Evolutionary conservation across 2,113 vertebrate species (phyloP).

Genomic region (Boulengeromyrus knoepffleri): DNA sequence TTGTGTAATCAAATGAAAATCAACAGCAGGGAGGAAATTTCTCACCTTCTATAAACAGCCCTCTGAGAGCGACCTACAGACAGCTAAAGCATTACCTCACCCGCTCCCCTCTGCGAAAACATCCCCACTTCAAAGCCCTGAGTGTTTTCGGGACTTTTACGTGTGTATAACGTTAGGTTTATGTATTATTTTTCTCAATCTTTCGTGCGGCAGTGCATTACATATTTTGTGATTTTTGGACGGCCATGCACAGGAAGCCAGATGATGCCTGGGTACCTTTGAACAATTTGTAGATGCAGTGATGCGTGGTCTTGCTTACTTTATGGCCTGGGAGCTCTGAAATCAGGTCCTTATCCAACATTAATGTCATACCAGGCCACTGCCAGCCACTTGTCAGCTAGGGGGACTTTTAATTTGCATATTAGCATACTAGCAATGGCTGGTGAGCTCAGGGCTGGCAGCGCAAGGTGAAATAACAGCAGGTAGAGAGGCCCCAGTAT

Average conservation of each 20-base stretch:
- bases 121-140: conserved; percentile 48
- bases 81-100: conserved; percentile 51
- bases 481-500: background rate
- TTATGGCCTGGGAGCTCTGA: conserved; percentile 33
- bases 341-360: conserved; percentile 32
- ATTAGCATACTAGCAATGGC: conserved; percentile 1
- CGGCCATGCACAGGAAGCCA: conserved; percentile 37
- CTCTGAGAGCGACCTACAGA: conserved; percentile 33
- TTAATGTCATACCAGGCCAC: conserved; percentile 27
- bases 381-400: conserved; percentile 27
- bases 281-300: conserved; percentile 43
- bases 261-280: conserved; percentile 37
- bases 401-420: conserved; percentile 24
- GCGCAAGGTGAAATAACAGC: background rate
- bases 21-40: conserved; percentile 34
- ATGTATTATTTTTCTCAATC: conserved; percentile 41
- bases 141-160: conserved; percentile 35
- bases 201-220: conserved; percentile 37
- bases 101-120: conserved; percentile 45
- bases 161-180: conserved; percentile 27
- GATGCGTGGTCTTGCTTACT: conserved; percentile 40
- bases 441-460: background rate
- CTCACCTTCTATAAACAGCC: conserved; percentile 43
- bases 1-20: conserved; percentile 29
- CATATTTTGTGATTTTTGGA: conserved; percentile 48